Base-by-base conservation (phyloP, 1,140 invertebrate genomes). In the Elysia chlorotica region DNA sequence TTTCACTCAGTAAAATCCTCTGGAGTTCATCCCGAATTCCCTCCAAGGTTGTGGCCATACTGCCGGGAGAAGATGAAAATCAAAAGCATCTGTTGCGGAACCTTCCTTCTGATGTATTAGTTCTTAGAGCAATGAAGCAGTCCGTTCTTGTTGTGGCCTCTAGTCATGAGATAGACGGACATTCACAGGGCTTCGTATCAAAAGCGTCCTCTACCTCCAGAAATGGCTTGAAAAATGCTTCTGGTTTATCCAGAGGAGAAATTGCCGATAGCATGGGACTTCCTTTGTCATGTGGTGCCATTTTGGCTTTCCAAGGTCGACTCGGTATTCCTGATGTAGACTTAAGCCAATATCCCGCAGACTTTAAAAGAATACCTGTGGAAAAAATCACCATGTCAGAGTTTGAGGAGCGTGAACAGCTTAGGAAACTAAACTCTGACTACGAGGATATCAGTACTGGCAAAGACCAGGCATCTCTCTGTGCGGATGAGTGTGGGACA, bases 371-470 rank as follows among this genome's bases (percentile, higher is more conserved):
- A n/a, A 4, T 10, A 1, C 54, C 66, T 21, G 56, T 77, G 37
- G 76, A 77, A 38, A 62, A 65, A 38, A 69, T 77, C 5, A 33
- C 38, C 4, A 35, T 35, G 21, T 19, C 57, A 14, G 41, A 72
- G 25, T 71, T 62, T 56, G 66, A 77, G 33, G 66, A 75, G 59
- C 61, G 71, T 23, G 38, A 70, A 6, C 38, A 38, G 28, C 62
- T 35, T 5, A 65, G 56, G 31, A 73, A 73, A 33, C 19, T 70
- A n/a, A 54, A 67, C 1, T 28, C 53, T n/a, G 69, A 71, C 3
- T 77, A 77, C 35, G 76, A 77, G 33, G 76, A 77, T 48, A 25
- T 72, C 4, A 37, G 36, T 25, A 41, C 48, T 41, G 48, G 63
- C 10, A 33, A 23, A 1, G 14, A 30, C 14, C n/a, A n/a, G n/a